Evolutionary conservation across 2,888 invertebrate genomes (phyloP), one percentile per base, ranked within the genome.

Genomic region (Macroteleia sp.): DNA sequence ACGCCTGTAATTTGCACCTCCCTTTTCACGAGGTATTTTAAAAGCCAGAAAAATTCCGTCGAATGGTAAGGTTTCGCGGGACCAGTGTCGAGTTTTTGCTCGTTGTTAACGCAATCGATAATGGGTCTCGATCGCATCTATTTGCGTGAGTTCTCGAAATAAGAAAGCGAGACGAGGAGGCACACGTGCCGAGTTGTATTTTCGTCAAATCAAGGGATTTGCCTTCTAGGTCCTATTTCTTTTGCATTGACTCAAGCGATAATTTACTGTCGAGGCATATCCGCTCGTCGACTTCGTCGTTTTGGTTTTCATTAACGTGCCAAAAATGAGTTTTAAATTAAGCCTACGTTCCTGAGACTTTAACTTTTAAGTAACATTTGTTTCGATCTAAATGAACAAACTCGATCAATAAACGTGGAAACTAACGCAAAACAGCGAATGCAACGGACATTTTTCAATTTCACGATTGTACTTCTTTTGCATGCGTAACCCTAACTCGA

Each of bases 121-220:
- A 62, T 66, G 66, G 66, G 50, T 41, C 66, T 66, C 30, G 74
- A 66, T 66, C 52, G 74, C 52, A 25, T 66, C 66, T 74, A 74
- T 59, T 74, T 66, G 59, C 59, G 66, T 59, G 48, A 52, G 42
- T 25, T 57, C 66, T 70, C 61, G 61, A 73, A 73, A 73, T 64
- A 73, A 73, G 73, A 73, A 71, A 73, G 48, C 64, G 62, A 62
- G 48, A 57, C 73, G n/a, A n/a, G n/a, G 28, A 41, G 12, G 41
- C 44, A 39, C 73, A 73, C 62, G 73, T 64, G 73, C 56, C 73
- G 57, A 70, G 59, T 70, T 64, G 73, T 73, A 73, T 73, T 73
- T 73, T 64, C 42, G 73, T 73, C 56, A 73, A 73, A 73, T 73
- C 64, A 14, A 54, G 42, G 56, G 54, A 56, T 56, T 71, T 61